Evolutionary conservation across 1,140 invertebrate species (phyloP).

Genomic region (Drosophila arizonae): DNA sequence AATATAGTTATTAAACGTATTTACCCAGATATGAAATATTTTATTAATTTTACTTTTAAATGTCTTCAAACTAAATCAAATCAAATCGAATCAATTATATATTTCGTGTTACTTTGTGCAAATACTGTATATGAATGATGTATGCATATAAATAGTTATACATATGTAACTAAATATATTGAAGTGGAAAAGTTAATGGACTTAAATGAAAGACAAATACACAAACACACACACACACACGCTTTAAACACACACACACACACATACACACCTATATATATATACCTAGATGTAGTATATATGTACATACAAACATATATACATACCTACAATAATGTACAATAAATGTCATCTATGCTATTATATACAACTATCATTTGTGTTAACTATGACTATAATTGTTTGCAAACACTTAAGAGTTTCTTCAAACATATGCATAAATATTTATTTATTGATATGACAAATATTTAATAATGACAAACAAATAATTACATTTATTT

Average conservation of each 20-base stretch:
- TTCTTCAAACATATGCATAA: conserved; percentile 59
- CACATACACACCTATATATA: background rate
- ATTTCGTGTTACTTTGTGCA: conserved; percentile 62
- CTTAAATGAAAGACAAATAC: background rate
- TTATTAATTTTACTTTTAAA: conserved; percentile 60
- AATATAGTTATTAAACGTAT: conserved; percentile 32
- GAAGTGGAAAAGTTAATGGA: conserved; percentile 1
- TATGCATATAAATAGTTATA: conserved; percentile 28
- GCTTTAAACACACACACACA: conserved; percentile 1
- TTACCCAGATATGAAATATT: conserved; percentile 33
- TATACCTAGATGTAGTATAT: conserved; percentile 9
- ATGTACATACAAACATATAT: conserved; percentile 2
- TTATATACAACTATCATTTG: conserved; percentile 62
- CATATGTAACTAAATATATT: conserved; percentile 7
- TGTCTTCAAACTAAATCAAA: conserved; percentile 53
- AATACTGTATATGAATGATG: conserved; percentile 35
- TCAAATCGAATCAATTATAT: conserved; percentile 56
- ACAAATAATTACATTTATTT: conserved; percentile 36
- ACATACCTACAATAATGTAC: conserved; percentile 31
- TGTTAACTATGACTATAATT: conserved; percentile 79
- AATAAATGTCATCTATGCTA: conserved; percentile 45
- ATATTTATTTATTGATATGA: conserved; percentile 49
- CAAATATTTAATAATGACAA: conserved; percentile 44
- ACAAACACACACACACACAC: conserved; percentile 12
- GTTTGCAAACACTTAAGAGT: conserved; percentile 64